Conservation (phyloP, 1,140 invertebrate genomes). For the Drosophila eugracilis region DNA sequence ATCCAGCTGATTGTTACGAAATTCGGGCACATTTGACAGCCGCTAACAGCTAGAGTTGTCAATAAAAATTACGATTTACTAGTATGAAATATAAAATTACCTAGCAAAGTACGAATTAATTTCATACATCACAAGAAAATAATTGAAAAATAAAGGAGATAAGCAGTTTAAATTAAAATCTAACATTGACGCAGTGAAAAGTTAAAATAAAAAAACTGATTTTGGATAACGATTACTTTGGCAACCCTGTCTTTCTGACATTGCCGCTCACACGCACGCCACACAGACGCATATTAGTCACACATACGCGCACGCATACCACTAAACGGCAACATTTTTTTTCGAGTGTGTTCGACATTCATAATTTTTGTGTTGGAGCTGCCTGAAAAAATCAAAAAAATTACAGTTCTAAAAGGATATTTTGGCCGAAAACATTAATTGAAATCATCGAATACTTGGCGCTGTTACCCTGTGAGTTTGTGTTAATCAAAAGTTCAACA, state of each 20-base stretch:
- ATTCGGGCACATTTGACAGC: slow-evolving; percentile 33
- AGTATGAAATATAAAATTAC: neutral
- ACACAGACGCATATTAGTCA: slow-evolving; percentile 44
- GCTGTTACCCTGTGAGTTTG: slow-evolving; percentile 30
- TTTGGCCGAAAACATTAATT: slow-evolving; percentile 2
- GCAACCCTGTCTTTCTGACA: slow-evolving; percentile 47
- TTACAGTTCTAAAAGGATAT: slow-evolving; percentile 8
- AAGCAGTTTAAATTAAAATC: neutral
- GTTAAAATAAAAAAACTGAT: neutral
- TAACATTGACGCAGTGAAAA: neutral
- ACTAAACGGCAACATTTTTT: slow-evolving; percentile 57
- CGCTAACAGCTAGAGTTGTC: slow-evolving; percentile 44
- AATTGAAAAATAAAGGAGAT: neutral
- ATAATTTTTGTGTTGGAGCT: slow-evolving; percentile 63
- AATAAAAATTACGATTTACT: neutral
- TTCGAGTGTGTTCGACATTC: slow-evolving; percentile 65
- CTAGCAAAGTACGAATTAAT: accelerated
- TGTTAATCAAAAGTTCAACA: slow-evolving; percentile 12
- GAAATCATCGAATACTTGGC: slow-evolving; percentile 7
- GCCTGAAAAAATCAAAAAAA: slow-evolving; percentile 27
- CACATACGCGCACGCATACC: slow-evolving; percentile 60
- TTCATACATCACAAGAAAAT: neutral
- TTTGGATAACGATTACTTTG: neutral
- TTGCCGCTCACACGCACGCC: slow-evolving; percentile 58
- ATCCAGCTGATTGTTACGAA: slow-evolving; percentile 48